A percentile compares a stretch with the other conserved stretches of the same genome.
Conservation (phyloP, 2,797 vertebrate species). For the Austrolebias charrua region DNA sequence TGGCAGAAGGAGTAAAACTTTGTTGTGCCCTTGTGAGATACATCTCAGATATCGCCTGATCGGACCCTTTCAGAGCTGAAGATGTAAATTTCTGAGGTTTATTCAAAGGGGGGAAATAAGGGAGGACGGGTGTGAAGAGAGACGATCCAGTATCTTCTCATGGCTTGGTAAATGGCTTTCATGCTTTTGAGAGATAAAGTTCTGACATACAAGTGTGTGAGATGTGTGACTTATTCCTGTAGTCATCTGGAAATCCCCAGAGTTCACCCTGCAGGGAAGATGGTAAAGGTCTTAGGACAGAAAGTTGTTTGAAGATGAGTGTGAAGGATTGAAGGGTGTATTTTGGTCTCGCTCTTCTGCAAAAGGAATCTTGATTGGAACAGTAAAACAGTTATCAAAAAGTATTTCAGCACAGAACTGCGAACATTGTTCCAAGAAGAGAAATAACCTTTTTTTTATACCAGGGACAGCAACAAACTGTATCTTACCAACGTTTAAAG, state of each 20-base stretch:
- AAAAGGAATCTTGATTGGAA: conserved; percentile 1
- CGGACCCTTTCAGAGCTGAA: conserved; percentile 54
- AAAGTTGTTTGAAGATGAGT: conserved; percentile 8
- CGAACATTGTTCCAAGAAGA: too few species aligned
- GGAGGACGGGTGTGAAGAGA: conserved; percentile 15
- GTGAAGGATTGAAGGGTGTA: conserved; percentile 7
- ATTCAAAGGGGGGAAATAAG: conserved; percentile 43
- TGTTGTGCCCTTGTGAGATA: conserved; percentile 72
- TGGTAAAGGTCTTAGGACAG: conserved; percentile 9
- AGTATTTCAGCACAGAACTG: too few species aligned
- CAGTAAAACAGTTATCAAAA: not conserved
- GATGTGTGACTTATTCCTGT: conserved; percentile 51
- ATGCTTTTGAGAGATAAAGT: conserved; percentile 43
- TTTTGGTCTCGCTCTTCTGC: not conserved
- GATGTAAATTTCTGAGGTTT: conserved; percentile 59
- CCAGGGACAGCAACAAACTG: too few species aligned
- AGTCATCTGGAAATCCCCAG: conserved; percentile 59
- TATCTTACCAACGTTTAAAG: not conserved
- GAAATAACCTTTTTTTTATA: too few species aligned
- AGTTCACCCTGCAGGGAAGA: conserved; percentile 26
- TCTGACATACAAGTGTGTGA: conserved; percentile 39
- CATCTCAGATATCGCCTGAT: conserved; percentile 62
- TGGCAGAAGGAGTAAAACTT: conserved; percentile 31
- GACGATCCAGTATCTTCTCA: conserved; percentile 56
- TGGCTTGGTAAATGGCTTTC: conserved; percentile 50